Base-by-base conservation (phyloP, 2,888 invertebrate genomes). In the Callinectes sapidus region DNA sequence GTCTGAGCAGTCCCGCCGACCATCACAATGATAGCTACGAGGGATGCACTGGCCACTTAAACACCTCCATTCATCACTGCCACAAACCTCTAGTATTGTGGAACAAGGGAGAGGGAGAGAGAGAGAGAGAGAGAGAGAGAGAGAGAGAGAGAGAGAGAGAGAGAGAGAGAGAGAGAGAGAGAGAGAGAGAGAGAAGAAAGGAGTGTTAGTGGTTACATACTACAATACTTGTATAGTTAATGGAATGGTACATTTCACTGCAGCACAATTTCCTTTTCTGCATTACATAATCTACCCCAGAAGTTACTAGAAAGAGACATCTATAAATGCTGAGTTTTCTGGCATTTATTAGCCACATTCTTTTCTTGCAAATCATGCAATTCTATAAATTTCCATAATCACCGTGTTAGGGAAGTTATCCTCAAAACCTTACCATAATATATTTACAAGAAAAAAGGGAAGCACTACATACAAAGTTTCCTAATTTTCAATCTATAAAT, bases 41-140 rank as follows among this genome's bases (percentile, higher is more conserved):
- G 96, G 95, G 23, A 96, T 95, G 94, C 96, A 96, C 90, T 95
- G 95, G 92, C 96, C 95, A 71, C 95, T 95, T 89, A 94, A 93
- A 94, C 96, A 96, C 91, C 95, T 95, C 94, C 96, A 96, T 95
- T 96, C 95, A 87, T 95, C 95, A 10, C 95, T 92, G 6, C 95
- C 95, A 94, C 96, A 96, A 32, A 66, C 66, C n/a, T n/a, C n/a
- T 77, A 48, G 23, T 55, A 55, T 77, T 42, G 39, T 18, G 48
- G 77, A 32, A n/a, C 86, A 61, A 39, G 6, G 35, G 10, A 23
- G 85, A 32, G 32, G n/a, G 18, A 61, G 2, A 61, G 42, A 87
- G 87, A n/a, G 42, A 87, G 42, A 42, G 42, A 42, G 48, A 87
- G 42, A 42, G 87, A 42, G 87, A 42, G 48, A 39, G 23, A 28